Evolutionary conservation across 2,888 invertebrate species (phyloP).

Genomic region (Thumatha senex): DNA sequence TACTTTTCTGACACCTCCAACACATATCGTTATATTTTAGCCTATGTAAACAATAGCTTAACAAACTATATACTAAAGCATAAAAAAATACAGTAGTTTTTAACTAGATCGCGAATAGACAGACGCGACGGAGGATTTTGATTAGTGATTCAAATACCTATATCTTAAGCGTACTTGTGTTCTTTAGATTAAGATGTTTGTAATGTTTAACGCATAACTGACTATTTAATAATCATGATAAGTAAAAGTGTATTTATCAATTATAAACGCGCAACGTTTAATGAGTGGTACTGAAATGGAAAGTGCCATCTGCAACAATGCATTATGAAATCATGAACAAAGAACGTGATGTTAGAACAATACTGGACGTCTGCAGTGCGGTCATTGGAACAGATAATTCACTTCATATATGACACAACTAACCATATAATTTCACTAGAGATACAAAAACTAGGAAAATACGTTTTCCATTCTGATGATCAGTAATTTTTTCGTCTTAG

Average conservation of each 20-base stretch:
- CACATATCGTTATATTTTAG: no score
- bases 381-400: slow-evolving; percentile 49
- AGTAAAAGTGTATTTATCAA: slow-evolving; percentile 29
- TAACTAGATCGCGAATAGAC: no score
- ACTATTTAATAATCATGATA: slow-evolving; percentile 18
- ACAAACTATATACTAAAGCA: no score
- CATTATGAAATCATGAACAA: slow-evolving; percentile 41
- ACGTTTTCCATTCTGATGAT: not conserved
- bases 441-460: not conserved
- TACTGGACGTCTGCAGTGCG: slow-evolving; percentile 47
- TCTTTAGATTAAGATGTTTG: no score
- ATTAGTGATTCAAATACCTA: no score
- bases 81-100: no score
- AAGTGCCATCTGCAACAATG: slow-evolving; percentile 37
- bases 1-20: no score
- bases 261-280: slow-evolving; percentile 31
- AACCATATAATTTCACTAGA: not conserved
- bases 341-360: slow-evolving; percentile 58
- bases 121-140: no score
- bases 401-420: slow-evolving; percentile 47
- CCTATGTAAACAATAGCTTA: no score
- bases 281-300: slow-evolving; percentile 32
- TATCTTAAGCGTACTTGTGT: no score
- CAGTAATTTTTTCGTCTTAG: no score
- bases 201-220: not conserved